A percentile compares a stretch with the other conserved stretches of the same genome.
phyloP scores from a whole-genome alignment of 2,113 vertebrate species.

The Marmota monax region DNA sequence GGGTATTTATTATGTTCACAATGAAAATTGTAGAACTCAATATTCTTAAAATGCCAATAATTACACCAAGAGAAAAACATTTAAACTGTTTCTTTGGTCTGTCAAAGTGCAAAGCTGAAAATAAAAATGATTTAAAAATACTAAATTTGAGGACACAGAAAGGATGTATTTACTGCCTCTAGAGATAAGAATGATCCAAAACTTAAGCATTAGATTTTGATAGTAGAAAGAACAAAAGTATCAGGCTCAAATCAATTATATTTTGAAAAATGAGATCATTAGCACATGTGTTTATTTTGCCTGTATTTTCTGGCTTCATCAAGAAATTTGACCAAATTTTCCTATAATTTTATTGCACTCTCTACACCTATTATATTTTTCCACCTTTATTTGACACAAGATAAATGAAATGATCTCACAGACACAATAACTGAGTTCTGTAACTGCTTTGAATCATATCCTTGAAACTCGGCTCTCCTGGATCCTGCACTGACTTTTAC shows the following conservation, averaged over 20 bases:
- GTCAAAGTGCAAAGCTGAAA: constrained; percentile 23
- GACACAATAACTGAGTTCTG: not conserved
- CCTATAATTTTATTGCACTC: not conserved
- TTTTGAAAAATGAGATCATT: not conserved
- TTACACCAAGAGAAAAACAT: not conserved
- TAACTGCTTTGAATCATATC: not conserved
- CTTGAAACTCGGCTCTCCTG: not conserved
- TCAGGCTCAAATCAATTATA: not conserved
- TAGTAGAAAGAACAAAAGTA: not conserved
- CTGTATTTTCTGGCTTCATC: not conserved
- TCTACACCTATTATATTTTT: not conserved
- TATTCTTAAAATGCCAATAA: constrained; percentile 56
- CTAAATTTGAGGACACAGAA: not conserved
- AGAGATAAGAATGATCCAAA: not conserved
- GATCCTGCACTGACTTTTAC: not conserved
- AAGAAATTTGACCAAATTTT: not conserved
- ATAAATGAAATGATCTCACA: not conserved
- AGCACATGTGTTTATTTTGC: not conserved
- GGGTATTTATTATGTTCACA: not conserved
- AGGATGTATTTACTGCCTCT: not conserved
- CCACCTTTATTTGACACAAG: not conserved
- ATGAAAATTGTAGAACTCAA: not conserved
- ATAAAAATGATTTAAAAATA: constrained; percentile 37
- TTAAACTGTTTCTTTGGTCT: not conserved
- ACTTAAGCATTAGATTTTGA: constrained; percentile 24